Conservation (phyloP, 1,140 invertebrate species). For the Sarcophaga bullata region DNA sequence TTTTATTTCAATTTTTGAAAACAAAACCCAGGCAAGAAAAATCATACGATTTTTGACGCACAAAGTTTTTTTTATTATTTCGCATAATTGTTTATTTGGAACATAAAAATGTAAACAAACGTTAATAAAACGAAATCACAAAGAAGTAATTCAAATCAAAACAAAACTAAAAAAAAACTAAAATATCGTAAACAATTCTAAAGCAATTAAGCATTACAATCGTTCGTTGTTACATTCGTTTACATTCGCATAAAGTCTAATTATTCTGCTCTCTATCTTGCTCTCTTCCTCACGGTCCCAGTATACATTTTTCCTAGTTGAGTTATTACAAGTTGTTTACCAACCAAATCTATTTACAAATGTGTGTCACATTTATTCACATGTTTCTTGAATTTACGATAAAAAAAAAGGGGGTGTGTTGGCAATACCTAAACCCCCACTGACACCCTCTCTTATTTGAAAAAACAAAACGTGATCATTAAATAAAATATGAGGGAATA, state of each 20-base stretch:
- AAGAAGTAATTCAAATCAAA: not conserved
- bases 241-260: not conserved
- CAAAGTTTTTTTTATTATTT: not conserved
- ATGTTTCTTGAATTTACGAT: too few species aligned
- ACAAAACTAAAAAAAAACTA: too few species aligned
- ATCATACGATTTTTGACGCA: not conserved
- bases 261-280: not conserved
- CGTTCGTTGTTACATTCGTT: too few species aligned
- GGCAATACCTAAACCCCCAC: too few species aligned
- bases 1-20: too few species aligned
- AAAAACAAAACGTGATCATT: not conserved
- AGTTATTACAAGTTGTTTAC: not conserved
- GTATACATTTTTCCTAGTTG: too few species aligned
- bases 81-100: not conserved
- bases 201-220: not conserved
- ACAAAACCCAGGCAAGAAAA: not conserved
- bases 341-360: not conserved
- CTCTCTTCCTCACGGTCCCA: not conserved
- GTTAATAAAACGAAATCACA: not conserved
- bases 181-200: conserved; percentile 3
- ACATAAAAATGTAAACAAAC: conserved; percentile 7
- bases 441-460: too few species aligned
- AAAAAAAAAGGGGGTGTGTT: not conserved
- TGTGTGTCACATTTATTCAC: not conserved
- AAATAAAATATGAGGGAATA: not conserved